phyloP scores from a whole-genome alignment of 2,113 vertebrate species.

The Gopherus evgoodei region DNA sequence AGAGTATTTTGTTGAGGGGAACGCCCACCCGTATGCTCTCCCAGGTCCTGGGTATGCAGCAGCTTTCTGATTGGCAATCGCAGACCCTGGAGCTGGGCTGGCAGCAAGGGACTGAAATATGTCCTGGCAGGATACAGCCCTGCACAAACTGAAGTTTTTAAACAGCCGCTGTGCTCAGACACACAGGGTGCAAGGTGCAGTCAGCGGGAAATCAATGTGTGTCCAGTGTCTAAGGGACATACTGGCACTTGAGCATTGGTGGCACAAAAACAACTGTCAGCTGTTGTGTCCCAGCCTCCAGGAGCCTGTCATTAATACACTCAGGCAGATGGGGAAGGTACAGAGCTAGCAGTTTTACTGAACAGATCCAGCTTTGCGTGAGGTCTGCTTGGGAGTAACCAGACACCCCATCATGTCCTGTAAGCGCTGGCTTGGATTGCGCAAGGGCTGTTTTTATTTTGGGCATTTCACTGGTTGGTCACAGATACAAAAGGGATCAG shows the following conservation, averaged over 20 bases:
- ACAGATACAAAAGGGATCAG: background rate
- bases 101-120: background rate
- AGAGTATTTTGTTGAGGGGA: background rate
- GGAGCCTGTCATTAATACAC: background rate
- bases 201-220: background rate
- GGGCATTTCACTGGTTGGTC: background rate
- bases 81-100: background rate
- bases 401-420: accelerated
- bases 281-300: background rate
- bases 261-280: background rate
- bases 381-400: background rate
- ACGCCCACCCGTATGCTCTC: too few species aligned
- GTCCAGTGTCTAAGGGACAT: background rate
- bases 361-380: background rate
- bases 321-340: background rate
- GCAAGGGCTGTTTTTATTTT: background rate
- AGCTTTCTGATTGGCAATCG: background rate
- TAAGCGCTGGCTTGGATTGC: background rate
- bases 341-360: background rate
- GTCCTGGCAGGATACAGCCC: background rate
- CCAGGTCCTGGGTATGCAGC: background rate
- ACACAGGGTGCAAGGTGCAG: background rate
- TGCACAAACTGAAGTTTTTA: background rate
- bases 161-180: background rate
- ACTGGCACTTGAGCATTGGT: background rate